phyloP scores from a whole-genome alignment of 2,888 invertebrate species.

The Holacanthella duospinosa region DNA sequence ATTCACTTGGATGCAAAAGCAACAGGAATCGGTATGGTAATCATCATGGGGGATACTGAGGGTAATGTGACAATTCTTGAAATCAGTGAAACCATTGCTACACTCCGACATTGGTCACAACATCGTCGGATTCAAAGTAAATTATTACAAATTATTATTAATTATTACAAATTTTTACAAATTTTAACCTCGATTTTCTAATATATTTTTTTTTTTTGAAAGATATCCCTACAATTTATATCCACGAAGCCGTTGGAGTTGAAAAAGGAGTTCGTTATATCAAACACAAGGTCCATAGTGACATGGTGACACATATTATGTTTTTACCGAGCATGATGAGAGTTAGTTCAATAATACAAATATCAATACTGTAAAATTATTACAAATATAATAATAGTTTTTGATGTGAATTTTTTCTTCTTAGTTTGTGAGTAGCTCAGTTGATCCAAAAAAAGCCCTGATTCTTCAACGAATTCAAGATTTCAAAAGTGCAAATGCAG shows the following conservation, averaged over 20 bases:
- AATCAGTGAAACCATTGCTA: slow-evolving; percentile 16
- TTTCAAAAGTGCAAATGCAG: slow-evolving; percentile 15
- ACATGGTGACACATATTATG: slow-evolving; percentile 16
- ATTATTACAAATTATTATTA: slow-evolving; percentile 1
- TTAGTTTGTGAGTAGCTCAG: not conserved
- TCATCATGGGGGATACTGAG: slow-evolving; percentile 21
- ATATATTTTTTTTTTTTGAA: not conserved
- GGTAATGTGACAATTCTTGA: slow-evolving; percentile 15
- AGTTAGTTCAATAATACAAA: slow-evolving; percentile 6
- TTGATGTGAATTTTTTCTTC: not conserved
- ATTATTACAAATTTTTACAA: no score
- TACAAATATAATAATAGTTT: not conserved
- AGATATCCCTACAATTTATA: slow-evolving; percentile 18
- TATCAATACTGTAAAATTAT: not conserved
- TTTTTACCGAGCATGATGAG: slow-evolving; percentile 15
- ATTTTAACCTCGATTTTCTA: not conserved
- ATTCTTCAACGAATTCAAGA: not conserved
- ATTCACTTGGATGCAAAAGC: slow-evolving; percentile 19
- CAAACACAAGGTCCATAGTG: slow-evolving; percentile 20
- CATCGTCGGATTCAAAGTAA: slow-evolving; percentile 16
- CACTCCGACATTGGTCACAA: slow-evolving; percentile 18
- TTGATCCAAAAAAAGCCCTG: not conserved
- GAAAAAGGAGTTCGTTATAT: slow-evolving; percentile 12
- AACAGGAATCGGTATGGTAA: slow-evolving; percentile 9
- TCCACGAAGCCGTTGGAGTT: slow-evolving; percentile 16